Evolutionary conservation across 2,113 vertebrate species (phyloP), one percentile per base, ranked within the genome.

Genomic region (Vireo altiloquus): DNA sequence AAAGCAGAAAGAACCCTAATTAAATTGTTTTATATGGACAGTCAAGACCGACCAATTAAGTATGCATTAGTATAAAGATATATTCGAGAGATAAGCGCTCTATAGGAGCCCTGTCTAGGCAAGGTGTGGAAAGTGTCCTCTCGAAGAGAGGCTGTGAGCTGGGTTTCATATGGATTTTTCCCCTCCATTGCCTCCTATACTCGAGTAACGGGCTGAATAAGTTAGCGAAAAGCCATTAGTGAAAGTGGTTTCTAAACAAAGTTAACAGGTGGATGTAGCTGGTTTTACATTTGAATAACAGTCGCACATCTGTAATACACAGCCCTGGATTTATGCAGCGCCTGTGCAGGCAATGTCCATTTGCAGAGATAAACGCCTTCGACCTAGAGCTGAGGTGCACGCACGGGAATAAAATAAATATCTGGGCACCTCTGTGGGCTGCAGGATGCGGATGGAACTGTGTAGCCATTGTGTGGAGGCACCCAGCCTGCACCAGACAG

Each of bases 21-120:
- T 98, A 98, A 98, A 98, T 98, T 98, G 98, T 98, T 98, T 98
- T 97, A 98, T 98, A 96, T 89, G 97, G 97, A 97, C 97, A 97
- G 98, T 97, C 97, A 97, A 95, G 97, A 96, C 94, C 87, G 97
- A 96, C 97, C 97, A 98, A 98, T 98, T 98, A 98, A 98, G 97
- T 97, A 98, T 97, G 98, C 97, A 97, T 97, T 98, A 98, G 96
- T 97, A 98, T 97, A 97, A 98, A 98, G 98, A 97, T 97, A 98
- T 96, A 98, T 97, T 97, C 97, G 89, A 92, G 91, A 97, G 97
- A 97, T 97, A 97, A 97, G 95, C 93, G 42, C 65, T 85, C 93
- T 96, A 91, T 95, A 94, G 94, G 93, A 97, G 93, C 94, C 90
- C 82, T 53, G 89, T 42, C 44, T 65, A 37, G 89, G 94, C 92